These are phyloP conservation scores for Poeciliopsis occidentalis DNA, from an alignment of 2,113 vertebrate genomes.

Conservation along the genomic window DNA sequence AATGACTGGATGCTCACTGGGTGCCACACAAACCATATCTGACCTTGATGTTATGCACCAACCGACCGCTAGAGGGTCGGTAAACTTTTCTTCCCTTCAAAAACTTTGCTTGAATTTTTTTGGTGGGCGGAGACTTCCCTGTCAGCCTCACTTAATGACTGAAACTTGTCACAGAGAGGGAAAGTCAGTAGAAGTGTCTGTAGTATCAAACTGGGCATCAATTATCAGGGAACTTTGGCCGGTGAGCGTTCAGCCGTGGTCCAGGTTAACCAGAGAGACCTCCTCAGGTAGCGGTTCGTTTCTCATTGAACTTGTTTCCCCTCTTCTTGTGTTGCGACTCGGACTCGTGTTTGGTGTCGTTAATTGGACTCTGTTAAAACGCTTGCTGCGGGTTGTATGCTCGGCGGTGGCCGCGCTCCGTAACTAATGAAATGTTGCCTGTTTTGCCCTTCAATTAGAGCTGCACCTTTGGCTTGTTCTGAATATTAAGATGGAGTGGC, in stretches of 20 bases:
- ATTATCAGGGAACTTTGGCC: conserved; percentile 27
- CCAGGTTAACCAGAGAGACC: conserved; percentile 19
- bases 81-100: background rate
- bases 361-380: background rate
- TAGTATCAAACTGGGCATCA: conserved; percentile 17
- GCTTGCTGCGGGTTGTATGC: background rate
- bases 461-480: background rate
- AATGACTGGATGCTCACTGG: too few species aligned
- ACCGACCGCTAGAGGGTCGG: conserved; percentile 31
- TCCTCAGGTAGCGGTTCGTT: background rate
- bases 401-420: background rate
- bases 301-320: too few species aligned
- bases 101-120: conserved; percentile 21
- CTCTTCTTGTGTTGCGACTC: background rate
- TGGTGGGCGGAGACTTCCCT: conserved; percentile 49
- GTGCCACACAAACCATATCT: too few species aligned
- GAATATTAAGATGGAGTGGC: conserved; percentile 80
- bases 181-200: conserved; percentile 4
- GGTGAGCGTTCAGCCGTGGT: conserved; percentile 10
- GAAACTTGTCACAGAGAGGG: conserved; percentile 20
- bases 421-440: background rate
- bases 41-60: background rate
- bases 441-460: conserved; percentile 3
- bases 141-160: conserved; percentile 29
- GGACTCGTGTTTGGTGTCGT: background rate